A percentile compares a stretch with the other conserved stretches of the same genome.
phyloP scores from a whole-genome alignment of 2,797 vertebrate species.

The Platalea minor region DNA sequence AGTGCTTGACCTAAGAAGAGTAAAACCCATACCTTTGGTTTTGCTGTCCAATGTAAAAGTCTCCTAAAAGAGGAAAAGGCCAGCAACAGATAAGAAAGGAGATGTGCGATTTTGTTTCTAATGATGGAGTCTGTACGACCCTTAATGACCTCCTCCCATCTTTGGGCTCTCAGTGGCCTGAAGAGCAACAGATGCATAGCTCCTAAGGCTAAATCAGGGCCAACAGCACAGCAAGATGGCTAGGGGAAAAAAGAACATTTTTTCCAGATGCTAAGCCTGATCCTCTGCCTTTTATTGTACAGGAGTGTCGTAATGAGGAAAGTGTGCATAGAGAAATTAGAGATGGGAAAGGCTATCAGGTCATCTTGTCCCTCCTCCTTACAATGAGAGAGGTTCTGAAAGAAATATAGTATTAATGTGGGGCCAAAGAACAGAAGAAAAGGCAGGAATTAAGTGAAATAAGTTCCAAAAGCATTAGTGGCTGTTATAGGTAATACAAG shows the following conservation, averaged over 20 bases:
- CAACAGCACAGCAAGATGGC: slow-evolving; percentile 10
- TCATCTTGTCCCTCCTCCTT: slow-evolving; percentile 27
- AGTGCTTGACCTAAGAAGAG: background rate
- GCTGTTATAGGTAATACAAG: background rate
- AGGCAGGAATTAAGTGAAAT: slow-evolving; percentile 30
- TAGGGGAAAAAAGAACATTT: background rate
- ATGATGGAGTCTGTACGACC: slow-evolving; percentile 11
- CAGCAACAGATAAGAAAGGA: background rate
- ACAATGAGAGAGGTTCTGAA: slow-evolving; percentile 1
- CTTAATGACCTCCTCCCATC: slow-evolving; percentile 27
- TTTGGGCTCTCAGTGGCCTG: background rate
- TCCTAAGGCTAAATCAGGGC: slow-evolving; percentile 35
- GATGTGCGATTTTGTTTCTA: slow-evolving; percentile 40
- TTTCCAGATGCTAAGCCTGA: slow-evolving; percentile 7
- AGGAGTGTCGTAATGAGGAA: slow-evolving; percentile 38
- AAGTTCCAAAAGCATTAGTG: slow-evolving; percentile 18
- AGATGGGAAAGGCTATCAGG: slow-evolving; percentile 38
- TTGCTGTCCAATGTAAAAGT: background rate
- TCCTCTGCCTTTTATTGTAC: slow-evolving; percentile 49
- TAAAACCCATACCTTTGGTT: background rate
- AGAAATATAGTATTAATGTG: slow-evolving; percentile 7
- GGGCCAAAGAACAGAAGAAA: slow-evolving; percentile 22
- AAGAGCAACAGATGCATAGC: background rate
- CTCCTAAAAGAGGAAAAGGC: background rate
- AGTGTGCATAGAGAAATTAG: slow-evolving; percentile 51